phyloP scores from a whole-genome alignment of 2,888 invertebrate genomes.

The Malachius bipustulatus region DNA sequence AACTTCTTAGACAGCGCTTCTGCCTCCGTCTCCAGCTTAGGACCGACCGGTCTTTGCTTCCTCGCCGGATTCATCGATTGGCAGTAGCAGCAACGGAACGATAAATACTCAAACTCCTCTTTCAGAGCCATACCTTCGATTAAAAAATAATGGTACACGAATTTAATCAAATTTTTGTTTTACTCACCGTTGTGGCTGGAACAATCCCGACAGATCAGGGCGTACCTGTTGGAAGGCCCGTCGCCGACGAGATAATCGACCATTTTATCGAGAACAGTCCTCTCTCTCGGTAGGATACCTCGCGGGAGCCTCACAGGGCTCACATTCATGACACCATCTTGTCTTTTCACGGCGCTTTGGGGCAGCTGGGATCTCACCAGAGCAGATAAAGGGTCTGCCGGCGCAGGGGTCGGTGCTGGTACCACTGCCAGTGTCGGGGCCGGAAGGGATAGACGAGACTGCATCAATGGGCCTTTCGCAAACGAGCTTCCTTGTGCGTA shows the following conservation, averaged over 20 bases:
- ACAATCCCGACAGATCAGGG: constrained; percentile 86
- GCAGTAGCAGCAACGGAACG: constrained; percentile 89
- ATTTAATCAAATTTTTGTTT: constrained; percentile 23
- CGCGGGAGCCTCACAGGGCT: constrained; percentile 50
- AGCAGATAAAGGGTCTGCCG: not conserved
- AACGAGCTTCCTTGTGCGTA: too few species aligned
- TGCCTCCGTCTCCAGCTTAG: constrained; percentile 38
- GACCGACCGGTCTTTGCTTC: constrained; percentile 73
- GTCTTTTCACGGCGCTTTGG: constrained; percentile 10
- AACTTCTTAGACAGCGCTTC: too few species aligned
- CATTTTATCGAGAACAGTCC: constrained; percentile 74
- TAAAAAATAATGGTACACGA: too few species aligned
- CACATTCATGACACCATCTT: too few species aligned
- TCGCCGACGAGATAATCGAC: constrained; percentile 93
- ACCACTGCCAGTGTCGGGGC: not conserved
- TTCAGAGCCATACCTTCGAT: constrained; percentile 54
- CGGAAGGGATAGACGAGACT: not conserved
- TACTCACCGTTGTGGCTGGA: constrained; percentile 79
- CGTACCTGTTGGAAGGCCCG: constrained; percentile 88
- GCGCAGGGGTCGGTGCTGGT: not conserved
- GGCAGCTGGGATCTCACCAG: not conserved
- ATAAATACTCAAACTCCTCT: constrained; percentile 61
- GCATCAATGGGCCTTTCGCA: too few species aligned
- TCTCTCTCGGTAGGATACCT: constrained; percentile 60
- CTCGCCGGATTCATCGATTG: constrained; percentile 75